Base-by-base conservation (phyloP, 2,797 vertebrate species). In the Pyrocephalus nanus region DNA sequence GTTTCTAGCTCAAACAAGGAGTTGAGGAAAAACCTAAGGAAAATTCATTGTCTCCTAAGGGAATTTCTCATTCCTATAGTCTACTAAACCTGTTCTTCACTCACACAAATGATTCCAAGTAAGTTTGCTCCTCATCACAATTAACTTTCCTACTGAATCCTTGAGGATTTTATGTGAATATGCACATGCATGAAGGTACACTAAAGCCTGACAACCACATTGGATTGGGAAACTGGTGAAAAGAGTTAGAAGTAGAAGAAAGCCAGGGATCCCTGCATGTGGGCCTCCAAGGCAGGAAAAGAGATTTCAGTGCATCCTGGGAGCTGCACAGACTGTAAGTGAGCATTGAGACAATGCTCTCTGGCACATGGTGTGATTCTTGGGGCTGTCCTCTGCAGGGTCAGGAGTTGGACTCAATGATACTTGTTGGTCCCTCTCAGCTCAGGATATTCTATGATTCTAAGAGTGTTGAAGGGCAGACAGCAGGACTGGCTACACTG, bases 301-400 rank as follows among this genome's bases (percentile, higher is more conserved):
- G 38, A 43, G 8, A 4, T 48, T 86, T 43, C 20, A 12, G 23
- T 6, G 14, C 1, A 0, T 27, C 9, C 32, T 0, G 0, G 27
- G 42, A 80, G 9, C 29, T 71, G 45, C 11, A 22, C 0, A 0
- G 26, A 7, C 4, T 19, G 7, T 47, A 53, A 32, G 30, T 27
- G n/a, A 84, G 34, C 30, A 22, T 9, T 71, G 50, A 18, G 3
- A 22, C 20, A 36, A 17, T 20, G 21, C 25, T 20, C 36, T 36
- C 34, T 21, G 38, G 58, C 10, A 14, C 8, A 22, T 0, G 1
- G 23, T 19, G n/a, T 30, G 43, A 15, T 34, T 45, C 16, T 50
- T 5, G 21, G 29, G 38, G 30, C 87, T 58, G 8, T 34, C 29
- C 45, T 53, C 38, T 47, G 38, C 45, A 34, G 0, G 0, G 30